phyloP scores from a whole-genome alignment of 2,888 invertebrate genomes.

The Mythimna pallens region DNA sequence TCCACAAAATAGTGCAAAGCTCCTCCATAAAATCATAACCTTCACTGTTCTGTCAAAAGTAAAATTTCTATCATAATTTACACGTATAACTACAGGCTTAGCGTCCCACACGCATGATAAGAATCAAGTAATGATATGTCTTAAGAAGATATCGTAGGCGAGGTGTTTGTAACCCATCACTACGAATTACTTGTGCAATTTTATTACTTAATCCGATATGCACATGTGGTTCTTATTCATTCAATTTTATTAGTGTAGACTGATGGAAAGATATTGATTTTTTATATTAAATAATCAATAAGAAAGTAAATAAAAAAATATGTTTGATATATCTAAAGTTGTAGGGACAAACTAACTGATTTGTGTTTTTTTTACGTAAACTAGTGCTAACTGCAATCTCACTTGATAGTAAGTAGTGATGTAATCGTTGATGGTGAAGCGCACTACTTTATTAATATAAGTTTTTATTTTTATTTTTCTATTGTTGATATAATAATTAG shows the following conservation, averaged over 20 bases:
- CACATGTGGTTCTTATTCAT: not conserved
- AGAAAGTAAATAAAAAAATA: not conserved
- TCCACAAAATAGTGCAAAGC: constrained; percentile 5
- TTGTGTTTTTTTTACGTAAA: too few species aligned
- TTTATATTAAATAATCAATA: not conserved
- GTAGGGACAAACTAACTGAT: too few species aligned
- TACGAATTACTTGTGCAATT: constrained; percentile 22
- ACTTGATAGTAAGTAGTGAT: too few species aligned
- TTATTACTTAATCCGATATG: constrained; percentile 35
- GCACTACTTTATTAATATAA: too few species aligned
- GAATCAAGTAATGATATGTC: constrained; percentile 30
- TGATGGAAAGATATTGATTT: not conserved
- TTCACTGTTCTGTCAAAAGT: constrained; percentile 6
- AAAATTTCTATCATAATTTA: constrained; percentile 10
- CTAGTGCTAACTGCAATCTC: too few species aligned
- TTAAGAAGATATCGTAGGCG: constrained; percentile 41
- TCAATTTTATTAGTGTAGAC: not conserved
- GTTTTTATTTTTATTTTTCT: too few species aligned
- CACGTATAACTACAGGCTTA: constrained; percentile 11
- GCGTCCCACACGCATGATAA: constrained; percentile 48
- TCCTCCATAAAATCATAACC: constrained; percentile 11
- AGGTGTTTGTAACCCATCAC: constrained; percentile 25
- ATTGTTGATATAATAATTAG: too few species aligned
- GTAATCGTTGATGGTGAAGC: too few species aligned
- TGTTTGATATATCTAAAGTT: too few species aligned